phyloP scores from a whole-genome alignment of 1,140 invertebrate genomes.

The Centruroides sculpturatus region DNA sequence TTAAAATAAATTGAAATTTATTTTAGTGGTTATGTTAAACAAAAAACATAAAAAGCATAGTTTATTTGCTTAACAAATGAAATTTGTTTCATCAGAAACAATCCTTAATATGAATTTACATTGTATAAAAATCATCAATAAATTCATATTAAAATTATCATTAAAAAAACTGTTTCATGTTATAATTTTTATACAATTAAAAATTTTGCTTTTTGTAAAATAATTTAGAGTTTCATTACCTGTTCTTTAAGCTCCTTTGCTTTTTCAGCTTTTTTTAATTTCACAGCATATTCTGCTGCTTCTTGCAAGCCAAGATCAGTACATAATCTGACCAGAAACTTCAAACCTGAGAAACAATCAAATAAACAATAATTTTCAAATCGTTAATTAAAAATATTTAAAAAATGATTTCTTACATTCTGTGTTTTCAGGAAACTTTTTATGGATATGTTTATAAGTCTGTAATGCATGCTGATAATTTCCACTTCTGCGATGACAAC shows the following conservation, averaged over 20 bases:
- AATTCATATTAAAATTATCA: too few relatives aligned
- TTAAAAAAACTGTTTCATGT: too few relatives aligned
- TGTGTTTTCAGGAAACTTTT: conserved; percentile 66
- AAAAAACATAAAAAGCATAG: too few relatives aligned
- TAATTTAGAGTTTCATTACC: conserved; percentile 17
- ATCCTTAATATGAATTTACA: too few relatives aligned
- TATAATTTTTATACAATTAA: too few relatives aligned
- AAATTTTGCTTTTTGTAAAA: too few relatives aligned
- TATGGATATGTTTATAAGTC: conserved; percentile 61
- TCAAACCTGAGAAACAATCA: conserved; percentile 38
- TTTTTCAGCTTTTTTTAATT: conserved; percentile 69
- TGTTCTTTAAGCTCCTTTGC: conserved; percentile 47
- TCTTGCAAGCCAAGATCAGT: conserved; percentile 70
- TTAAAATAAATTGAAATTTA: too few relatives aligned
- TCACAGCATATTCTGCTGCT: conserved; percentile 55
- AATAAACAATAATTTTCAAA: neutral
- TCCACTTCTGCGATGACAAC: conserved; percentile 63
- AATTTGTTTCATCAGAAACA: too few relatives aligned
- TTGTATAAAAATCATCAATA: too few relatives aligned
- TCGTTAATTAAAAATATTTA: neutral
- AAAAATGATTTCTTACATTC: conserved; percentile 43
- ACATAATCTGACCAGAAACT: conserved; percentile 64
- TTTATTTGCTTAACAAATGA: too few relatives aligned
- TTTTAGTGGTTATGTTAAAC: too few relatives aligned
- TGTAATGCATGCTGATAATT: conserved; percentile 68